phyloP scores from a whole-genome alignment of 2,888 invertebrate genomes.

The Tanypteryx hageni region DNA sequence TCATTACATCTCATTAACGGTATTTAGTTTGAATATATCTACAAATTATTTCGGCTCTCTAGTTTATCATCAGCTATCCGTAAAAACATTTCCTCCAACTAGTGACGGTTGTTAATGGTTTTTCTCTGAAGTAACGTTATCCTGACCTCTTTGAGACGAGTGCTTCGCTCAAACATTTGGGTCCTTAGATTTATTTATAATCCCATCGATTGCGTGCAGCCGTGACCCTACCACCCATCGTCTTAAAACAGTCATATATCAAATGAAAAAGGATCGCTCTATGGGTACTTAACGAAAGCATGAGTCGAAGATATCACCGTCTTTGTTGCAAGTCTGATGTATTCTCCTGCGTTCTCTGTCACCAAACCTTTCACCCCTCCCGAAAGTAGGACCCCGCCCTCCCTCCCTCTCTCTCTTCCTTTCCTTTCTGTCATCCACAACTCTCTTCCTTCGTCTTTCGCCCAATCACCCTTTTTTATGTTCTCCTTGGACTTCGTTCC shows the following conservation, averaged over 20 bases:
- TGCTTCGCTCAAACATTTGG: not conserved
- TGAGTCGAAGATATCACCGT: constrained; percentile 16
- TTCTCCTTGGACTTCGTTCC: not conserved
- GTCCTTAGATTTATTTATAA: not conserved
- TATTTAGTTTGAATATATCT: not conserved
- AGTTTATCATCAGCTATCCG: not conserved
- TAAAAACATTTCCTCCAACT: not conserved
- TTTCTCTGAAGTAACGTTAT: not conserved
- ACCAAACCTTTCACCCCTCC: not conserved
- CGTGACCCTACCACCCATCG: not conserved
- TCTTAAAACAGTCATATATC: not conserved
- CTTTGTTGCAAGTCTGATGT: not conserved
- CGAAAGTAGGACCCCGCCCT: not conserved
- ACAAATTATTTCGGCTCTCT: not conserved
- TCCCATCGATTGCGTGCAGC: not conserved
- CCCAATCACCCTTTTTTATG: not conserved
- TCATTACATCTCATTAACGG: not conserved
- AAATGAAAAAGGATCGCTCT: not conserved
- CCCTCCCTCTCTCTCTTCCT: no score
- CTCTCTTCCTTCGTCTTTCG: not conserved
- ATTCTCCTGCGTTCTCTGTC: not conserved
- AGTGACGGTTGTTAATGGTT: not conserved
- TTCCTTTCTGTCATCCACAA: not conserved
- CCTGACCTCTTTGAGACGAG: not conserved
- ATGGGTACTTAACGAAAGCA: constrained; percentile 9